Percentiles rank a stretch among this genome's conserved stretches.
phyloP scores from a whole-genome alignment of 2,888 invertebrate genomes.

The Pseudanteris insignis region DNA sequence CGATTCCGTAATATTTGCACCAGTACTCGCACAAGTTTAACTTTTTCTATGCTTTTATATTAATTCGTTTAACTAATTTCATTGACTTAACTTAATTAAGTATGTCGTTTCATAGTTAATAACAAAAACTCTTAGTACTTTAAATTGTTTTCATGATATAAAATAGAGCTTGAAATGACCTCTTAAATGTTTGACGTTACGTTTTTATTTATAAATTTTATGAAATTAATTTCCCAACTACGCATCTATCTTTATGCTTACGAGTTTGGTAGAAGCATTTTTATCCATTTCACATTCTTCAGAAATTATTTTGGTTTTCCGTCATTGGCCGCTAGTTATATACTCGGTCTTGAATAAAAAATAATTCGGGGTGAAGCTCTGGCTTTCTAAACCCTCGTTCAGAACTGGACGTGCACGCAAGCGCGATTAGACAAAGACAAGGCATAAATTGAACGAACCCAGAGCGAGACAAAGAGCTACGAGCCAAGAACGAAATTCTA shows the following conservation, averaged over 20 bases:
- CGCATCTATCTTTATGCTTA: too few relatives aligned
- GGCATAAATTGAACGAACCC: conserved; percentile 27
- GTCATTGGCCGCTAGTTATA: conserved; percentile 17
- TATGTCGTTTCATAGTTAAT: too few relatives aligned
- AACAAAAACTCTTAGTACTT: too few relatives aligned
- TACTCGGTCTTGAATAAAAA: conserved; percentile 27
- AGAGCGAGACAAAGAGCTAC: conserved; percentile 27
- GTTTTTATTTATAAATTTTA: too few relatives aligned
- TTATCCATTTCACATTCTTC: not conserved
- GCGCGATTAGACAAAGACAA: conserved; percentile 17
- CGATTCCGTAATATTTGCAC: too few relatives aligned
- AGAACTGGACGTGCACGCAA: conserved; percentile 6
- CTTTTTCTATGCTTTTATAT: too few relatives aligned
- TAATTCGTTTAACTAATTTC: too few relatives aligned
- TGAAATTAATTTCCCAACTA: too few relatives aligned
- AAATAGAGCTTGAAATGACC: not conserved
- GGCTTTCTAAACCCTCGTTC: conserved; percentile 28
- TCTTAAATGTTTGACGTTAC: too few relatives aligned
- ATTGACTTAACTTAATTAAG: too few relatives aligned
- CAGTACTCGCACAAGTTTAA: too few relatives aligned
- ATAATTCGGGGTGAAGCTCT: conserved; percentile 25
- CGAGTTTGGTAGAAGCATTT: not conserved
- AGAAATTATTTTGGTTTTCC: conserved; percentile 4
- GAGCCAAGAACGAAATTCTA: conserved; percentile 31
- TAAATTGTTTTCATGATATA: too few relatives aligned